Evolutionary conservation across 2,888 invertebrate genomes (phyloP), one percentile per base, ranked within the genome.

Genomic region (Venusia cambrica): DNA sequence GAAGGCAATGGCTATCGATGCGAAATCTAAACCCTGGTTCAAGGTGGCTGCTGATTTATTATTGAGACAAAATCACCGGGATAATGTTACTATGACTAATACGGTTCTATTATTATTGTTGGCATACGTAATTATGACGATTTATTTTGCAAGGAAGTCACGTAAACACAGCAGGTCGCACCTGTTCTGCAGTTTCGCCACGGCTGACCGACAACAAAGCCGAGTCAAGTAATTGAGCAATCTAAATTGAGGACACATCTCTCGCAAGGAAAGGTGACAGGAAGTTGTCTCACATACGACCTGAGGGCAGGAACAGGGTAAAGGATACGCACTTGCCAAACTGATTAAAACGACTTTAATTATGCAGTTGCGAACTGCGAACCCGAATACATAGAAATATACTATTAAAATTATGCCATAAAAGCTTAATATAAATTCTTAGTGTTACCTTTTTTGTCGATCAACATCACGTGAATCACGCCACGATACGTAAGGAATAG

Each of bases 121-220:
- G 31, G 26, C 38, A 37, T 14, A 27, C 28, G 39, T 11, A 50
- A 44, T 52, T 47, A 46, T 44, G 44, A 52, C 54, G 48, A 42
- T 51, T 54, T 57, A 60, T 61, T 62, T 57, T 51, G 58, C 58
- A 73, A 66, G 63, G 63, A 64, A 64, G 67, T 77, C 79, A 73
- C 72, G 75, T 71, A 67, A 57, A 62, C 44, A 52, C 47, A 56
- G 55, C 71, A 67, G 66, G 72, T 69, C 62, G 69, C 75, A 81
- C 78, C 73, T 81, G 81, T 59, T 68, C 57, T 57, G 56, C 56
- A 71, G 66, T 71, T 67, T 66, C 48, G 63, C 61, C 62, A 77
- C 66, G 84, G 71, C 64, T 72, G 73, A 72, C 71, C 58, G 73
- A 73, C 63, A 76, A 81, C 84, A 85, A 84, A 80, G 71, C 68